phyloP scores from a whole-genome alignment of 2,888 invertebrate genomes.

The Alloscopus bannaensis region DNA sequence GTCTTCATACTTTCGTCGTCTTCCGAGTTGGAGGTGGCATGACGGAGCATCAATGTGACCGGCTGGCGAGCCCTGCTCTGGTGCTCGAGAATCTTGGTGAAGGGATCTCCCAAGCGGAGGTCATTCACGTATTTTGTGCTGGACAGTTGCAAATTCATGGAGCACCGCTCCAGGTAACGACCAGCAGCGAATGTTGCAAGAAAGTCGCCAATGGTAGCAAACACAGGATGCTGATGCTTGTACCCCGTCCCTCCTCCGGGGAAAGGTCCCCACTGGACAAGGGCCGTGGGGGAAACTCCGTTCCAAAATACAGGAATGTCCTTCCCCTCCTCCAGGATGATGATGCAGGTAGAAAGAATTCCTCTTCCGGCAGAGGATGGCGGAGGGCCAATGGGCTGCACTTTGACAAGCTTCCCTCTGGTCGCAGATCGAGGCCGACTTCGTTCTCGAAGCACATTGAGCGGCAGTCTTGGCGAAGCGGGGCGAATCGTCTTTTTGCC shows the following conservation, averaged over 20 bases:
- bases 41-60: constrained; percentile 27
- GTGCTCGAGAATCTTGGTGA: constrained; percentile 32
- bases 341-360: constrained; percentile 17
- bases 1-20: background rate
- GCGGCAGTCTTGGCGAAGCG: background rate
- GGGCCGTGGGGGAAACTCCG: constrained; percentile 5
- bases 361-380: background rate
- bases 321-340: constrained; percentile 24
- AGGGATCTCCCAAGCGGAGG: constrained; percentile 28
- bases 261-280: constrained; percentile 13
- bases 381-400: background rate
- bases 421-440: background rate
- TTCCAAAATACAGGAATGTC: constrained; percentile 34
- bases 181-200: constrained; percentile 28
- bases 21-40: background rate
- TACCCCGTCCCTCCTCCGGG: background rate
- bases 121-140: constrained; percentile 41
- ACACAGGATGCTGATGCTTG: background rate
- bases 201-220: constrained; percentile 14
- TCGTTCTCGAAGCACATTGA: background rate
- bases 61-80: constrained; percentile 13
- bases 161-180: constrained; percentile 25
- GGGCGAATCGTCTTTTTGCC: too few species aligned
- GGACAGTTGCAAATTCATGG: constrained; percentile 38
- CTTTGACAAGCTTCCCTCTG: constrained; percentile 13